phyloP scores from a whole-genome alignment of 2,113 vertebrate genomes.

The Chaetodon trifascialis region DNA sequence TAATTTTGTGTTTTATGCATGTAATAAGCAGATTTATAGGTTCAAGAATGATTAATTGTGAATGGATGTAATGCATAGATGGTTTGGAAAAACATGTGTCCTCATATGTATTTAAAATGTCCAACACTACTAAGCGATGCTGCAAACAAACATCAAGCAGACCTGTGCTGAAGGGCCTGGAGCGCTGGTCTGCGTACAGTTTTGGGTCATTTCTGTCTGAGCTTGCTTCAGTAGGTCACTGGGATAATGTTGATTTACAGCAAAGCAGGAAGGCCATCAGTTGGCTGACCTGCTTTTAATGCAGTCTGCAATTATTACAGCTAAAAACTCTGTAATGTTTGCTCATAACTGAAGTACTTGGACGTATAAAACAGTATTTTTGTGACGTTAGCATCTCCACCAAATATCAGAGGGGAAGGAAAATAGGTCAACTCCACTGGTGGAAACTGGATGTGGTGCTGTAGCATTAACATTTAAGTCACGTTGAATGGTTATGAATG shows the following conservation, averaged over 20 bases:
- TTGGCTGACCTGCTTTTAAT: background rate
- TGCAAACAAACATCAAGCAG: background rate
- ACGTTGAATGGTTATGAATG: background rate
- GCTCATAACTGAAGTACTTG: background rate
- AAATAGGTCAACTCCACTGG: background rate
- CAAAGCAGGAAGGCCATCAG: background rate
- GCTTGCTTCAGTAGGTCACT: constrained; percentile 53
- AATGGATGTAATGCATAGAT: background rate
- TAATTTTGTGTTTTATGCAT: background rate
- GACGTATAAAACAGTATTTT: background rate
- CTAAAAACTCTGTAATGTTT: background rate
- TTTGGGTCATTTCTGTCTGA: constrained; percentile 24
- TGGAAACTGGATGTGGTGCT: background rate
- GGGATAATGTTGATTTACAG: constrained; percentile 15
- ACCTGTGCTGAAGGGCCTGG: background rate
- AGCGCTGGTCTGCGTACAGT: background rate
- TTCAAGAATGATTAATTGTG: background rate
- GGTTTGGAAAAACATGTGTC: background rate
- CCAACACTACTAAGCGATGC: background rate
- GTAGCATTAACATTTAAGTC: background rate
- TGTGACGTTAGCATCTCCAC: background rate
- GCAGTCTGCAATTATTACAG: background rate
- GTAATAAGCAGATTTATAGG: background rate
- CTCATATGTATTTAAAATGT: constrained; percentile 8
- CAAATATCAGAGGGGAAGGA: background rate